These are phyloP conservation scores for Scatophagus argus DNA, from an alignment of 2,113 vertebrate species.

Conservation along the genomic window DNA sequence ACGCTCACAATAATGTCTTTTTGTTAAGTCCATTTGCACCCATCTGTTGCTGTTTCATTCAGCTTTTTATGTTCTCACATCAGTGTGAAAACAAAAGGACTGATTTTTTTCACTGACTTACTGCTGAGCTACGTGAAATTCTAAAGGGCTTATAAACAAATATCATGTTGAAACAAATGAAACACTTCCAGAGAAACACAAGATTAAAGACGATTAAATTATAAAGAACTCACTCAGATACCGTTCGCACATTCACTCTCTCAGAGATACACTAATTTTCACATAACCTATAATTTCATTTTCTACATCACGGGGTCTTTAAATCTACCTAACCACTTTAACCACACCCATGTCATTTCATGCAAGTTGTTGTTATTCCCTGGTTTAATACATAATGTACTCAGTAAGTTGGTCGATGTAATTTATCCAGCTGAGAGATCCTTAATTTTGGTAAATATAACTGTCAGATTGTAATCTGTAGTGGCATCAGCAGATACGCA, in stretches of 20 bases:
- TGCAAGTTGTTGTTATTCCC: slow-evolving; percentile 11
- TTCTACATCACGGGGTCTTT: slow-evolving; percentile 43
- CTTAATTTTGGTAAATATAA: too few relatives aligned
- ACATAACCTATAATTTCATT: slow-evolving; percentile 36
- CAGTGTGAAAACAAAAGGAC: background rate
- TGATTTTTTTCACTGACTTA: background rate
- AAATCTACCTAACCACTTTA: slow-evolving; percentile 19
- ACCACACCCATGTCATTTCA: slow-evolving; percentile 22
- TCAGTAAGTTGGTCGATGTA: too few relatives aligned
- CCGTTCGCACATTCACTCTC: background rate
- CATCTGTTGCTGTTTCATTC: slow-evolving; percentile 22
- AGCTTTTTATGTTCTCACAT: background rate
- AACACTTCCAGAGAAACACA: slow-evolving; percentile 27
- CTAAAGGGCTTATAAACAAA: slow-evolving; percentile 12
- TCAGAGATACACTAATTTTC: background rate
- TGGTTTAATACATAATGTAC: too few relatives aligned
- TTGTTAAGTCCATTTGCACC: slow-evolving; percentile 8
- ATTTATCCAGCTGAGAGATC: too few relatives aligned
- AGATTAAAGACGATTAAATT: slow-evolving; percentile 36
- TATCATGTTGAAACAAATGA: slow-evolving; percentile 17
- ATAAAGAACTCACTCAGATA: slow-evolving; percentile 17
- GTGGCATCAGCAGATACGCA: too few relatives aligned
- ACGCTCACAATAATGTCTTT: background rate
- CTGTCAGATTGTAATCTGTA: too few relatives aligned
- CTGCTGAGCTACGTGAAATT: background rate